phyloP scores from a whole-genome alignment of 2,888 invertebrate genomes.

The Limnephilus rhombicus region DNA sequence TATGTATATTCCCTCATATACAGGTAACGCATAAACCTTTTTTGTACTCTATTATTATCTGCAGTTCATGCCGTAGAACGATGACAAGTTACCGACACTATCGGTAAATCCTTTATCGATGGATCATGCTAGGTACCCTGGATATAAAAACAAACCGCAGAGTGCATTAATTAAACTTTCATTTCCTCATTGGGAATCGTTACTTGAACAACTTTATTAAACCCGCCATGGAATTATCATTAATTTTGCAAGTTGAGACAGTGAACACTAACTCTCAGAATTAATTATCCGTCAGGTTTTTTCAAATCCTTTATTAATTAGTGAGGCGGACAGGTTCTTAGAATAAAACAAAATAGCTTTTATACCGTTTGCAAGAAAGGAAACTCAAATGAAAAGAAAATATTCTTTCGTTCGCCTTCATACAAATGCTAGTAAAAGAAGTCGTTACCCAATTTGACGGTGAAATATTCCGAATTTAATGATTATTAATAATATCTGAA shows the following conservation, averaged over 20 bases:
- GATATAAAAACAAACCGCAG: background rate
- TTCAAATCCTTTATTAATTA: background rate
- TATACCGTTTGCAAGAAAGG: background rate
- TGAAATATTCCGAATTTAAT: background rate
- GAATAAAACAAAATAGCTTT: background rate
- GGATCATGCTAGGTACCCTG: no score
- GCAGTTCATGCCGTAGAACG: no score
- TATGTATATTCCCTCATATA: no score
- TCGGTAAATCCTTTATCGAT: no score
- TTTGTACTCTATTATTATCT: no score
- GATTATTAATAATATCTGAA: background rate
- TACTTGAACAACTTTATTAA: background rate
- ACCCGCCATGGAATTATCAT: background rate
- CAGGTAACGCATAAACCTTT: no score
- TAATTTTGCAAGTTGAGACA: background rate
- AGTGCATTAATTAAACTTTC: background rate
- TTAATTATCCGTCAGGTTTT: slow-evolving; percentile 4
- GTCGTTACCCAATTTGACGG: background rate
- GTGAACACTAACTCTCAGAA: background rate
- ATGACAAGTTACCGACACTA: no score
- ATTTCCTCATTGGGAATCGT: background rate
- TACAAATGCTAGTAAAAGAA: background rate
- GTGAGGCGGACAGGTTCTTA: background rate
- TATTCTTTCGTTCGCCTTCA: background rate
- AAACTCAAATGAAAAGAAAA: background rate